A percentile compares a stretch with the other conserved stretches of the same genome.
Evolutionary conservation across 2,797 vertebrate species (phyloP).

Genomic region (Sus cebifrons): DNA sequence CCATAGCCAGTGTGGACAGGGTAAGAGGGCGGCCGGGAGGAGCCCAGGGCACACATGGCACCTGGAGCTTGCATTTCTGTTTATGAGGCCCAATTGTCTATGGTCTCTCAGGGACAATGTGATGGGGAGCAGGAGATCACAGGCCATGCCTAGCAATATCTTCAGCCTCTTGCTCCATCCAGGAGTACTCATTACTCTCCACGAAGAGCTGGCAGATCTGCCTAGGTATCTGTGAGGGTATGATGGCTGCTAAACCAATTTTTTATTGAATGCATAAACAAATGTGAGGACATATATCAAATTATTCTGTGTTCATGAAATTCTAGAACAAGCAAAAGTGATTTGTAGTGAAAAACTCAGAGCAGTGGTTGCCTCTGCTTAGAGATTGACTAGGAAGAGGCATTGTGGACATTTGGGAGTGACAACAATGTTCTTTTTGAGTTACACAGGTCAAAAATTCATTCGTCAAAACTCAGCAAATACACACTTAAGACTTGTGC

Average conservation of each 20-base stretch:
- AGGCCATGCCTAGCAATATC: slow-evolving; percentile 17
- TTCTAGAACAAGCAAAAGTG: not conserved
- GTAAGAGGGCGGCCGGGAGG: not conserved
- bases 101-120: not conserved
- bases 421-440: not conserved
- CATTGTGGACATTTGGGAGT: not conserved
- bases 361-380: not conserved
- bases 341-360: not conserved
- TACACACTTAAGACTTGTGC: not conserved
- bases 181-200: not conserved
- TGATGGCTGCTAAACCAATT: not conserved
- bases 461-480: slow-evolving; percentile 32
- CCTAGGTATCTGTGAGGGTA: not conserved
- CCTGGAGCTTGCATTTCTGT: not conserved
- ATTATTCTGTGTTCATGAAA: not conserved
- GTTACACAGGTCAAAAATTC: not conserved
- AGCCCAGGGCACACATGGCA: not conserved
- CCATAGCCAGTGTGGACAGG: not conserved
- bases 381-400: not conserved
- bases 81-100: not conserved
- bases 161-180: slow-evolving; percentile 5
- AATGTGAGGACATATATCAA: not conserved
- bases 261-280: slow-evolving; percentile 1
- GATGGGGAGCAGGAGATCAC: not conserved
- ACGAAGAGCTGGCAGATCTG: not conserved